phyloP scores from a whole-genome alignment of 2,797 vertebrate genomes.

The Florisuga fusca region DNA sequence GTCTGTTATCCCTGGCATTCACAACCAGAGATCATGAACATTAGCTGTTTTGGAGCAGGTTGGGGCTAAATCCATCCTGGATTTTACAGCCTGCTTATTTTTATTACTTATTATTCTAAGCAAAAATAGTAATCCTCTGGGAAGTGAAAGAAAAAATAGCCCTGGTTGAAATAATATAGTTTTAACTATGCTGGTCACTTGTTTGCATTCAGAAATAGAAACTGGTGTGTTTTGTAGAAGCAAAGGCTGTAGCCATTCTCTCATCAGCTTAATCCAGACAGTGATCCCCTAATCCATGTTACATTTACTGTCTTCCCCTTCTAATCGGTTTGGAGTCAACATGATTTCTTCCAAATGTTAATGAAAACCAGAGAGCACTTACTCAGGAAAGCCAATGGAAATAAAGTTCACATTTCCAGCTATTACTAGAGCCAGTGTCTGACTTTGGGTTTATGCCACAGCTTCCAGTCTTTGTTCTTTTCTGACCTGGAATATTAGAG shows the following conservation, averaged over 20 bases:
- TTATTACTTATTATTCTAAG: conserved; percentile 11
- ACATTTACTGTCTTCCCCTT: conserved; percentile 43
- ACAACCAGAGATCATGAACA: background rate
- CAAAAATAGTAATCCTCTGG: background rate
- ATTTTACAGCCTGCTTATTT: background rate
- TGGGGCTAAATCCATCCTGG: background rate
- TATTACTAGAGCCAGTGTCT: background rate
- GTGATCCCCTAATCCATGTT: conserved; percentile 61
- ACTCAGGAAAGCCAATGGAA: conserved; percentile 15
- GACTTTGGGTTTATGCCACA: background rate
- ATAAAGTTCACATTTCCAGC: conserved; percentile 15
- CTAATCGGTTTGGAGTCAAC: background rate
- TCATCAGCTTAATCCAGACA: conserved; percentile 25
- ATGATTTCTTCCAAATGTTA: conserved; percentile 48
- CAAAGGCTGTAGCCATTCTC: conserved; percentile 12
- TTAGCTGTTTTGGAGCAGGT: background rate
- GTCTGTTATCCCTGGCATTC: background rate
- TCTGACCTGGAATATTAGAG: background rate
- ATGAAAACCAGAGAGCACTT: conserved; percentile 25
- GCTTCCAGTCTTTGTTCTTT: background rate
- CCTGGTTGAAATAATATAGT: background rate
- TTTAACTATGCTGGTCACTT: background rate
- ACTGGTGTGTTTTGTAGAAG: background rate
- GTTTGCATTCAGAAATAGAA: background rate
- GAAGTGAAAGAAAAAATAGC: background rate